Evolutionary conservation across 92 coral and sea anemone species (phyloP), one percentile per base, ranked within the genome.

Genomic region (Actinostola sp.): DNA sequence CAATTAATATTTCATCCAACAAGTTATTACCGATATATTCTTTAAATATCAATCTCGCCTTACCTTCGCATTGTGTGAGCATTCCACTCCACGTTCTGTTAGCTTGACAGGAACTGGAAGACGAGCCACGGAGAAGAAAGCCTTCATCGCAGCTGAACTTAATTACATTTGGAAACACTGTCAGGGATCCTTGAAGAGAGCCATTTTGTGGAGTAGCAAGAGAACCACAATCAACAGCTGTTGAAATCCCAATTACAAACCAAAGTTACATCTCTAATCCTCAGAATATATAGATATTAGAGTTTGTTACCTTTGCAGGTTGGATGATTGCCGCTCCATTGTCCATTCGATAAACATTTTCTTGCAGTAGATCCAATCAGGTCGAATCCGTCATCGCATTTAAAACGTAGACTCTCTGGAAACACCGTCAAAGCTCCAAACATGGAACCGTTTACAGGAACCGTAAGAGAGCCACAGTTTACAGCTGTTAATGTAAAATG

Each of bases 211-310:
- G 92, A 3, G 32, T 72, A 13, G 49, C 32, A 6, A 88, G 84
- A 20, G 71, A 53, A 14, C 96, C 96, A 60, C 89, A 83, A 46
- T 77, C 89, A 21, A 61, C 75, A 51, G 89, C 93, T 88, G 60
- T 17, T n/a, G 15, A 66, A 20, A 24, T n/a, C n/a, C n/a, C n/a
- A n/a, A n/a, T n/a, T n/a, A n/a, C 28, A 63, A 6, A 53, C 19
- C 19, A n/a, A 65, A 55, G 27, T 53, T 6, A 53, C 29, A 53
- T 16, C 11, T 36, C 4, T 36, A 11, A 36, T 4, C 4, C 4
- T 4, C 42, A 4, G 4, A 11, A 36, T 4, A 36, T 36, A 4
- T 4, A 36, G 4, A 36, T 36, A 36, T 4, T 4, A 36, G 42
- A 4, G 11, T 36, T 36, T 36, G 6, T 16, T 61, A 85, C 90